These are phyloP conservation scores for Xenopus borealis DNA, from an alignment of 2,113 vertebrate species.

Conservation along the genomic window DNA sequence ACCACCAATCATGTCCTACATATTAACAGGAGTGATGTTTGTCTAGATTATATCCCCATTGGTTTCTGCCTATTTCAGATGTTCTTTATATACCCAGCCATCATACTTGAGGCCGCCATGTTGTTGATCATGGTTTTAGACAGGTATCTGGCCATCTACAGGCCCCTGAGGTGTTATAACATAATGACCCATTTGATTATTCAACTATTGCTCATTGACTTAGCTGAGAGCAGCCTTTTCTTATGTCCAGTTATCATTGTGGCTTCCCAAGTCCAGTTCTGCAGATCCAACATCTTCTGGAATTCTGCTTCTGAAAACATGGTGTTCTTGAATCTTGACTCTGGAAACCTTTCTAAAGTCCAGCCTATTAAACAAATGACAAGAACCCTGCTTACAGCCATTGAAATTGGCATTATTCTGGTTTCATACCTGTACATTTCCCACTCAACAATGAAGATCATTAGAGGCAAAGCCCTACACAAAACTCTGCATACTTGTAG, in stretches of 20 bases:
- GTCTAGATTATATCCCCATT: constrained; percentile 7
- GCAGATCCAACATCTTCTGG: constrained; percentile 49
- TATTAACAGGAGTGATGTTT: background rate
- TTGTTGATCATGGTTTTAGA: constrained; percentile 32
- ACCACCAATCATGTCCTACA: constrained; percentile 3
- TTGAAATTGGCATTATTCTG: constrained; percentile 40
- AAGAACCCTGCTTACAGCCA: constrained; percentile 35
- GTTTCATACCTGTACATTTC: constrained; percentile 67
- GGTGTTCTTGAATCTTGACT: constrained; percentile 57
- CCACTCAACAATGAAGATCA: constrained; percentile 48
- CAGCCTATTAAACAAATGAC: constrained; percentile 47
- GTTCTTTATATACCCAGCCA: constrained; percentile 19
- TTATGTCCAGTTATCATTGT: background rate
- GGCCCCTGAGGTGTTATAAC: background rate
- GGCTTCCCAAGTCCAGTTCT: constrained; percentile 42
- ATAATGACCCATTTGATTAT: too few species aligned
- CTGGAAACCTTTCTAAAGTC: constrained; percentile 52
- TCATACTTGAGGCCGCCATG: background rate
- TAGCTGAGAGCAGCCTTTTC: background rate
- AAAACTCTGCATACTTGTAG: constrained; percentile 9
- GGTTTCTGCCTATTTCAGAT: constrained; percentile 29
- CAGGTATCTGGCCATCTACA: constrained; percentile 39
- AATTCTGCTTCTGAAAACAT: constrained; percentile 60
- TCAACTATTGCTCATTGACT: too few species aligned
- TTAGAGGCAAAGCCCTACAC: constrained; percentile 45